Evolutionary conservation across 1,140 invertebrate species (phyloP).

Genomic region (Sinonovacula constricta): DNA sequence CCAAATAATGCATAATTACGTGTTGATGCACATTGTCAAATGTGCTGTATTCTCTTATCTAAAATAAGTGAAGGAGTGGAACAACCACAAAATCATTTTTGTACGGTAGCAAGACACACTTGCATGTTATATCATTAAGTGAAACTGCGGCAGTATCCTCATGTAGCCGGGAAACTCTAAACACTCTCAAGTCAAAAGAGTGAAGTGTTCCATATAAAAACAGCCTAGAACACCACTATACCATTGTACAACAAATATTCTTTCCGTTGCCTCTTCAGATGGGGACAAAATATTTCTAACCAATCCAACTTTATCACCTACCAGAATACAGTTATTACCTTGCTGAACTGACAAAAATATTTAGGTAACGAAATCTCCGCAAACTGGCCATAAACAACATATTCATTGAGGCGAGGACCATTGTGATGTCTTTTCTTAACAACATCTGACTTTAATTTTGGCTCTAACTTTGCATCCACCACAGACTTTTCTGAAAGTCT

Average conservation of each 20-base stretch:
- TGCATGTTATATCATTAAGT: background rate
- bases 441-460: background rate
- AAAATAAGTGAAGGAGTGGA: slow-evolving; percentile 10
- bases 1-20: too few species aligned
- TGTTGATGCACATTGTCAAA: too few species aligned
- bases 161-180: slow-evolving; percentile 8
- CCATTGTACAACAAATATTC: slow-evolving; percentile 20
- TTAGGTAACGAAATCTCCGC: background rate
- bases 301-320: slow-evolving; percentile 8
- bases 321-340: slow-evolving; percentile 29
- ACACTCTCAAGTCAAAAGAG: slow-evolving; percentile 21
- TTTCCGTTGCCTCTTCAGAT: background rate
- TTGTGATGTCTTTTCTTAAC: slow-evolving; percentile 1
- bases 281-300: slow-evolving; percentile 19
- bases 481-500: slow-evolving; percentile 38
- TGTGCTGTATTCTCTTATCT: too few species aligned
- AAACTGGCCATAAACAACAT: slow-evolving; percentile 2
- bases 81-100: slow-evolving; percentile 1
- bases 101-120: slow-evolving; percentile 1
- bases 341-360: slow-evolving; percentile 1
- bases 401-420: background rate
- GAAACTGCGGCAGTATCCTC: background rate
- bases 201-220: slow-evolving; percentile 21
- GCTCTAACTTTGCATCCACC: background rate
- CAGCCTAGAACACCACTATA: background rate